Evolutionary conservation across 2,113 vertebrate genomes (phyloP).

Genomic region (Pelobates fuscus): DNA sequence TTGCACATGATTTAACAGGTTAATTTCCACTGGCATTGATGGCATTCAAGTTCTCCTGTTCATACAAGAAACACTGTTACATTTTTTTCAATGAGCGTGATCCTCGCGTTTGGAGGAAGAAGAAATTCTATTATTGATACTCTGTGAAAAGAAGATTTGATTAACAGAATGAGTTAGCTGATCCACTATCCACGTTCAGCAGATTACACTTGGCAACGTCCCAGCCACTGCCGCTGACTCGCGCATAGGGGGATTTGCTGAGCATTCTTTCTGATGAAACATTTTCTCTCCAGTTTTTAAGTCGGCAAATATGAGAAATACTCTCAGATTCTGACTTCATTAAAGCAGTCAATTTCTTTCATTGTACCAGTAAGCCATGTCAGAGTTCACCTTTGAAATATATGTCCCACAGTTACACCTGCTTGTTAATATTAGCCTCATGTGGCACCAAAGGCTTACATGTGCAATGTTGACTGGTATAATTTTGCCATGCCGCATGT

Average conservation of each 20-base stretch:
- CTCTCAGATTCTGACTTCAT: too few relatives aligned
- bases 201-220: not conserved
- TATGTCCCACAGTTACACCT: not conserved
- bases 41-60: slow-evolving; percentile 4
- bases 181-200: too few relatives aligned
- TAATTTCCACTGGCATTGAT: not conserved
- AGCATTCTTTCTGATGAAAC: not conserved
- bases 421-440: not conserved
- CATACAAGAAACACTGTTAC: not conserved
- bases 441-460: not conserved
- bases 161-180: too few relatives aligned
- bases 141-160: too few relatives aligned
- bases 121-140: too few relatives aligned
- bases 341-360: too few relatives aligned
- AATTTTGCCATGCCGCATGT: slow-evolving; percentile 11
- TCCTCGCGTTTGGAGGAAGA: too few relatives aligned
- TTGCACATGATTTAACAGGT: slow-evolving; percentile 24
- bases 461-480: slow-evolving; percentile 11
- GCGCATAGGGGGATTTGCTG: not conserved
- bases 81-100: not conserved
- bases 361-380: too few relatives aligned
- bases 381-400: too few relatives aligned
- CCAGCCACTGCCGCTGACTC: not conserved
- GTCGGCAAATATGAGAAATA: too few relatives aligned
- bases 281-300: not conserved